phyloP scores from a whole-genome alignment of 1,140 invertebrate species.

The Drosophila burlai region DNA sequence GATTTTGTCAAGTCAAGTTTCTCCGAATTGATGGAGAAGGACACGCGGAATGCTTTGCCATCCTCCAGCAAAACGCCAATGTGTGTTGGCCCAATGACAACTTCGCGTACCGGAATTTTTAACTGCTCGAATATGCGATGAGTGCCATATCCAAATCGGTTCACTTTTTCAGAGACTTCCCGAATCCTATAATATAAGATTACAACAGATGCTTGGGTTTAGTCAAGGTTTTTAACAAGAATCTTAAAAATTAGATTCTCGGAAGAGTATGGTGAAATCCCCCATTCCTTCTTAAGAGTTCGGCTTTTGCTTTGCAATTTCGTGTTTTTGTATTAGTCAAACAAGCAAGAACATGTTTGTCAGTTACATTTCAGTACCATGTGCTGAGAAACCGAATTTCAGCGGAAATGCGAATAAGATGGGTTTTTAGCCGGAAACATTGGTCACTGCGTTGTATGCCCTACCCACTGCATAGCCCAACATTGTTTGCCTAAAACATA shows the following conservation, averaged over 20 bases:
- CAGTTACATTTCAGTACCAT: constrained; percentile 12
- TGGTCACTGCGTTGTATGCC: too few relatives aligned
- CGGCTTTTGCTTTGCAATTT: too few relatives aligned
- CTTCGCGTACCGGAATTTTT: constrained; percentile 91
- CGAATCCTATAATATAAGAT: constrained; percentile 89
- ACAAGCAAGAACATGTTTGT: background rate
- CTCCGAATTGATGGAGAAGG: constrained; percentile 96
- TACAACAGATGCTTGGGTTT: background rate
- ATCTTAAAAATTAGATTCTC: background rate
- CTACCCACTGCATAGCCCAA: background rate
- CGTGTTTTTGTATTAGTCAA: too few relatives aligned
- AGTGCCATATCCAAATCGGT: constrained; percentile 93
- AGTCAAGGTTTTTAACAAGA: background rate
- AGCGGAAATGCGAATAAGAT: background rate
- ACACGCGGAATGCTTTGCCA: constrained; percentile 95
- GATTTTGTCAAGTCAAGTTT: constrained; percentile 94
- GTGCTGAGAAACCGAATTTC: background rate
- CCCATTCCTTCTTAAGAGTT: background rate
- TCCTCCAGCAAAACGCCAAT: constrained; percentile 97
- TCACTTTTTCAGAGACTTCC: constrained; percentile 96
- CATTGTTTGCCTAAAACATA: background rate
- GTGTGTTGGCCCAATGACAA: constrained; percentile 95
- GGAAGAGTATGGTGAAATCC: background rate
- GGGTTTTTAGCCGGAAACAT: background rate
- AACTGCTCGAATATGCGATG: constrained; percentile 92